Evolutionary conservation across 64 coral and sea anemone species (phyloP).

Genomic region (Exaiptasia diaphana): DNA sequence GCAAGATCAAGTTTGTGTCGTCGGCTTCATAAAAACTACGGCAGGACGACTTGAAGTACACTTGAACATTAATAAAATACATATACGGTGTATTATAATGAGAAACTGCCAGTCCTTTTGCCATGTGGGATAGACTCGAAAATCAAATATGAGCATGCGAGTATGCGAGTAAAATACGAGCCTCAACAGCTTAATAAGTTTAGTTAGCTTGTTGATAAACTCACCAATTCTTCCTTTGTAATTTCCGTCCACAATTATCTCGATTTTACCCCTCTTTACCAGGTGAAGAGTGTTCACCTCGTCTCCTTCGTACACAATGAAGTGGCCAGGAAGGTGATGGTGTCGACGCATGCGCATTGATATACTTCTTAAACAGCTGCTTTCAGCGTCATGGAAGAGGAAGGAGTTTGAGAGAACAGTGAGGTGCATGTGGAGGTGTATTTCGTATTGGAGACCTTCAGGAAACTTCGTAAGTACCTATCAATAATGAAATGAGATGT

Average conservation of each 20-base stretch:
- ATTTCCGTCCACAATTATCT: conserved; percentile 49
- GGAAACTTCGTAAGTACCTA: conserved; percentile 93
- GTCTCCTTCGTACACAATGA: conserved; percentile 77
- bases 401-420: conserved; percentile 85
- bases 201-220: conserved; percentile 6
- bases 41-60: too few relatives aligned
- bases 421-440: conserved; percentile 86
- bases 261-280: conserved; percentile 79
- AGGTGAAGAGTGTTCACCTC: conserved; percentile 78
- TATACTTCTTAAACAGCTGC: conserved; percentile 60
- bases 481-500: too few relatives aligned
- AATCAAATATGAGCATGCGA: too few relatives aligned
- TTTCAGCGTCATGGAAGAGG: conserved; percentile 57
- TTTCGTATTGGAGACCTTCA: conserved; percentile 90
- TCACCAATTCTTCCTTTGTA: conserved; percentile 70
- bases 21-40: too few relatives aligned
- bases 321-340: conserved; percentile 84
- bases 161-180: too few relatives aligned
- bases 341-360: conserved; percentile 85
- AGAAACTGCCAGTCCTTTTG: too few relatives aligned
- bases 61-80: too few relatives aligned
- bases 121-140: too few relatives aligned
- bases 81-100: too few relatives aligned
- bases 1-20: too few relatives aligned
- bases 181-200: too few relatives aligned